Percentiles rank a stretch among this genome's conserved stretches.
These are phyloP conservation scores for Drosophila nr. perissopoda DNA, from an alignment of 2,888 invertebrate species.

Conservation along the genomic window DNA sequence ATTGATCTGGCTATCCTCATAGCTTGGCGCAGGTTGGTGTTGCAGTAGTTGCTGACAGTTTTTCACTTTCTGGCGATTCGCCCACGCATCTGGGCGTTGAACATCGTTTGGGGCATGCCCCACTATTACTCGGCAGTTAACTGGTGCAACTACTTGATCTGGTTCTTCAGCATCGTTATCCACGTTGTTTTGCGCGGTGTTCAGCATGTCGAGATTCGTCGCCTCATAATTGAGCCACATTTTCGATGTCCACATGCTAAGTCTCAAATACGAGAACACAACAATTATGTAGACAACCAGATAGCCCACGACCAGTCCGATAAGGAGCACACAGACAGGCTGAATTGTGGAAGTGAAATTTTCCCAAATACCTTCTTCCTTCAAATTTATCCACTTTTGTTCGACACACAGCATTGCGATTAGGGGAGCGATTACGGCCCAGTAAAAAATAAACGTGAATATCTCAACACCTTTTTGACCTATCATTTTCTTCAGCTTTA, in stretches of 20 bases:
- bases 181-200: neutral
- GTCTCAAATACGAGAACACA: conserved; percentile 6
- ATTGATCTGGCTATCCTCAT: neutral
- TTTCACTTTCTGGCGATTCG: neutral
- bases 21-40: neutral
- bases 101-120: neutral
- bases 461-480: conserved; percentile 28
- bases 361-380: rapidly evolving
- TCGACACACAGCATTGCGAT: neutral
- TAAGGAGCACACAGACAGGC: neutral
- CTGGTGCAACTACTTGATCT: neutral
- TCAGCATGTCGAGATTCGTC: neutral
- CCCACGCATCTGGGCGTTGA: neutral
- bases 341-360: neutral
- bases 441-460: conserved; percentile 29
- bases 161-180: neutral
- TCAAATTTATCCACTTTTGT: conserved; percentile 3
- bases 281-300: conserved; percentile 29
- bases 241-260: neutral
- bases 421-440: conserved; percentile 14
- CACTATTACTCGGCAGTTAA: neutral
- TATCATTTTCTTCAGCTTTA: conserved; percentile 24
- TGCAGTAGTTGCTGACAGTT: no score
- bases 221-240: neutral
- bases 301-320: conserved; percentile 20